phyloP scores from a whole-genome alignment of 2,888 invertebrate species.

The Diachrysia chrysitis region DNA sequence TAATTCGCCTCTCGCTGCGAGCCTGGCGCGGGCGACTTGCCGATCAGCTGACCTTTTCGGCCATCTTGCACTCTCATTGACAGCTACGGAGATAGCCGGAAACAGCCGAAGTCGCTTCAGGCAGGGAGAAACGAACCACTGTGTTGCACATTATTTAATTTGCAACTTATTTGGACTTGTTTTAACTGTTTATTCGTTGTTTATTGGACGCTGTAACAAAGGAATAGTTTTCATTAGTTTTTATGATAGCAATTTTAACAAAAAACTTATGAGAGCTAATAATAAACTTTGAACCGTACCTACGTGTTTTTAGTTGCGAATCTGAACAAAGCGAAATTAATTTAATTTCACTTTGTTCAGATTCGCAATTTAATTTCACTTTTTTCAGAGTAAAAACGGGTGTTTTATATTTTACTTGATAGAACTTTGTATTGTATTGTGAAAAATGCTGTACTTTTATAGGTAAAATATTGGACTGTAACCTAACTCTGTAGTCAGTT shows the following conservation, averaged over 20 bases:
- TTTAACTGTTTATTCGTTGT: slow-evolving; percentile 50
- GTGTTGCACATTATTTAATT: slow-evolving; percentile 64
- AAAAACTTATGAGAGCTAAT: background rate
- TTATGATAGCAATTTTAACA: background rate
- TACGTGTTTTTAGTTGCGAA: background rate
- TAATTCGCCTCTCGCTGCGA: slow-evolving; percentile 79
- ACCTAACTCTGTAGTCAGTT: background rate
- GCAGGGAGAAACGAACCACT: slow-evolving; percentile 41
- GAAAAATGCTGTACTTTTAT: background rate
- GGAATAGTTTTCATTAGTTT: slow-evolving; percentile 21
- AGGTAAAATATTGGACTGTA: background rate
- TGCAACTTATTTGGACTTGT: slow-evolving; percentile 33
- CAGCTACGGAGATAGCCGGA: slow-evolving; percentile 69
- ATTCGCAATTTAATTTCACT: no score
- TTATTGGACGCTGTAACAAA: slow-evolving; percentile 58
- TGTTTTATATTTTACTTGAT: background rate
- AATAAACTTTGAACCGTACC: background rate
- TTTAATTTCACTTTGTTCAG: no score
- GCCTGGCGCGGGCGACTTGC: slow-evolving; percentile 80
- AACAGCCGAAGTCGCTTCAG: slow-evolving; percentile 53
- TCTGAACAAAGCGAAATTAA: background rate
- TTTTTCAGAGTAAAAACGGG: background rate
- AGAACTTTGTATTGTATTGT: background rate
- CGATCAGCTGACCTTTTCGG: slow-evolving; percentile 88
- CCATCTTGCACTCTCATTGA: slow-evolving; percentile 81